Evolutionary conservation across 2,888 invertebrate species (phyloP), one percentile per base, ranked within the genome.

Genomic region (Nasonia oneida): DNA sequence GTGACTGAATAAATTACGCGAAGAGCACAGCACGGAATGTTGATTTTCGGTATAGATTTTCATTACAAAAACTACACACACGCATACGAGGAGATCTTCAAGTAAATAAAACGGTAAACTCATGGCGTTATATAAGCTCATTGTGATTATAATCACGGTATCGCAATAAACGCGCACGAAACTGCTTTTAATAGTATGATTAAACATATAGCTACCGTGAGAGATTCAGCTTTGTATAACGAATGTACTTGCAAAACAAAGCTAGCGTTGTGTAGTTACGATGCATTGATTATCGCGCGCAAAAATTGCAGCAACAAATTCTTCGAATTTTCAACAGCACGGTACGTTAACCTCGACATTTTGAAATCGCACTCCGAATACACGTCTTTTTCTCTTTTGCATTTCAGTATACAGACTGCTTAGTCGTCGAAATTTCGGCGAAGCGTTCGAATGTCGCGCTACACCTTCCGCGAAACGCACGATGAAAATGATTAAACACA

Each of bases 131-230:
- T 61, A 61, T 61, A 61, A 61, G 6, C 8, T 61, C 57, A 61
- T 61, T 61, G 23, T 61, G 23, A 61, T 61, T 61, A 61, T n/a
- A n/a, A 61, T 61, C 23, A 8, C 1, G 15, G 53, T 61, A 61
- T 61, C 57, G 57, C 57, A 61, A 61, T 61, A 61, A n/a, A 61
- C 57, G 57, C 8, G 57, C 6, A n/a, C 57, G 57, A 61, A 61
- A 61, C 57, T 61, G n/a, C 57, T 23, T 61, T 23, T 61, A n/a
- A 61, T 61, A 61, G n/a, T 61, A 61, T 18, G 15, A 18, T 6
- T 5, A 18, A 5, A 18, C 53, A 18, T 53, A 47, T 10, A 47
- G 5, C 3, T 37, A 37, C 37, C 37, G 37, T 4, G 37, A 53
- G 15, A 53, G 50, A 1, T 53, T 53, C 2, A 53, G 15, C 15